These are phyloP conservation scores for Psephotus haematonotus DNA, from an alignment of 2,113 vertebrate species.

Conservation along the genomic window DNA sequence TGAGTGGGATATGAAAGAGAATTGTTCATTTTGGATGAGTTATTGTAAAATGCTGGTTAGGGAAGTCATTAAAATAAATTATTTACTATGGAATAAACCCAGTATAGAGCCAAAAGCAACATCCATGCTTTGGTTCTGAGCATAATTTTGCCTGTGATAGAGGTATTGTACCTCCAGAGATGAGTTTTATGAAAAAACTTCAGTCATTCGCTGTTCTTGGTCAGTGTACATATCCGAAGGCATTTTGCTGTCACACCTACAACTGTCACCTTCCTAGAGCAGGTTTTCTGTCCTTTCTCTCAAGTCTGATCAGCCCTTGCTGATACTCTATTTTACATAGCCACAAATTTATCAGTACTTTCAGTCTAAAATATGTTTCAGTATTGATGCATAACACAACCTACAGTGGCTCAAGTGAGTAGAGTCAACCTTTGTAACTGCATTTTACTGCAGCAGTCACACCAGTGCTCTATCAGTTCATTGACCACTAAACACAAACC, in stretches of 20 bases:
- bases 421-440: not conserved
- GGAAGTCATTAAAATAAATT: not conserved
- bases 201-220: not conserved
- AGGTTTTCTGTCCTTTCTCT: not conserved
- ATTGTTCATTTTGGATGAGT: not conserved
- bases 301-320: not conserved
- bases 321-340: not conserved
- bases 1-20: not conserved
- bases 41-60: not conserved
- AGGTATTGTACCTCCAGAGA: not conserved
- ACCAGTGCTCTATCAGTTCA: not conserved
- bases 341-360: not conserved
- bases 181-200: not conserved
- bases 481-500: not conserved
- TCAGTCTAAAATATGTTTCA: not conserved
- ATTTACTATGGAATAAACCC: not conserved
- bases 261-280: not conserved
- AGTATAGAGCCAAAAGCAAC: not conserved
- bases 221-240: not conserved
- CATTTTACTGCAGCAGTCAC: not conserved
- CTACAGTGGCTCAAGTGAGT: not conserved
- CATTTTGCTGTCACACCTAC: not conserved
- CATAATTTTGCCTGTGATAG: not conserved
- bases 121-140: not conserved
- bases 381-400: not conserved